phyloP scores from a whole-genome alignment of 1,140 invertebrate genomes.

The Macrotrachela quadricornifera region DNA sequence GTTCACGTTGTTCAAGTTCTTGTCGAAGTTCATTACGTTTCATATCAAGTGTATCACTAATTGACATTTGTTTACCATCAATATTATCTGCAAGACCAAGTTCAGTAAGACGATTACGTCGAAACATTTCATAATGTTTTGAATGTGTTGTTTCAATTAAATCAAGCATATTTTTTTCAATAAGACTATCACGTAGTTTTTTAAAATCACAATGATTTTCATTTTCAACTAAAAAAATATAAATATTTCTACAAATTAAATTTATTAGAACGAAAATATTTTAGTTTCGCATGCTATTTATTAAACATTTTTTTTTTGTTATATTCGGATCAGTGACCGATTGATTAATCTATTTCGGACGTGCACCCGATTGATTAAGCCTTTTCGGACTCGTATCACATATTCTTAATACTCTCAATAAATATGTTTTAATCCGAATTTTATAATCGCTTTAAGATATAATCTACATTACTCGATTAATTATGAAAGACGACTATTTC shows the following conservation, averaged over 20 bases:
- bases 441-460: too few species aligned
- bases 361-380: too few species aligned
- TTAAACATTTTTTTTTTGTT: too few species aligned
- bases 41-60: slow-evolving; percentile 64
- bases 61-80: slow-evolving; percentile 41
- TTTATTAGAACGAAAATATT: too few species aligned
- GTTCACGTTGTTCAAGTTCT: slow-evolving; percentile 83
- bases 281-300: too few species aligned
- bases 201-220: slow-evolving; percentile 97
- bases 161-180: slow-evolving; percentile 96
- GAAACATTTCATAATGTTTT: slow-evolving; percentile 82
- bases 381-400: too few species aligned
- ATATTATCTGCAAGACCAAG: slow-evolving; percentile 93
- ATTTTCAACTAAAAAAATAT: slow-evolving; percentile 59
- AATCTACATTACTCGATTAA: too few species aligned
- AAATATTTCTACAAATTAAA: slow-evolving; percentile 10
- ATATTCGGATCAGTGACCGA: too few species aligned
- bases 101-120: slow-evolving; percentile 62
- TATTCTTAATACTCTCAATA: too few species aligned
- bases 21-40: slow-evolving; percentile 56
- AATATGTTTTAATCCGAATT: too few species aligned
- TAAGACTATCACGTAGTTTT: slow-evolving; percentile 88
- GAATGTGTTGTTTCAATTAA: slow-evolving; percentile 88
- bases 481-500: too few species aligned
- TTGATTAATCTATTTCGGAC: too few species aligned